Evolutionary conservation across 2,113 vertebrate genomes (phyloP), one percentile per base, ranked within the genome.

Genomic region (Sorex fumeus): DNA sequence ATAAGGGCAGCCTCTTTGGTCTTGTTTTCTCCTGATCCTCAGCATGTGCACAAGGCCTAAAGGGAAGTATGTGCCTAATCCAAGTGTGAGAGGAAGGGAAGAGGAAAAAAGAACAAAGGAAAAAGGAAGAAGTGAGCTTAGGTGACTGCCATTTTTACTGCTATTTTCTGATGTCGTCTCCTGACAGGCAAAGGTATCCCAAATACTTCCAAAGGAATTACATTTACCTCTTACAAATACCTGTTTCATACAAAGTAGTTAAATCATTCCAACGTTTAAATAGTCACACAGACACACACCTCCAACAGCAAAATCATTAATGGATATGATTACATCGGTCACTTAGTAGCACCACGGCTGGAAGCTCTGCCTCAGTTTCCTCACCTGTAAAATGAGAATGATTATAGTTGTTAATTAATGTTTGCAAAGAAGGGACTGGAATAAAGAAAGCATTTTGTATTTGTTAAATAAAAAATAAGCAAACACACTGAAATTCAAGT

Each of bases 401-500:
- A 21, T 1, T 50, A 50, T 50, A 50, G 10, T 50, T 50, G 47
- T 81, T 50, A 71, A 16, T 45, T 71, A 74, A 81, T 32, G 50
- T 75, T 66, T 75, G 9, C n/a, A 25, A 50, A 85, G 4, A 72
- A 45, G 62, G 13, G 25, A 71, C 75, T 62, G 40, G 75, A 60
- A 25, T 43, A 62, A 9, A 60, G 43, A 13, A 28, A 70, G 32
- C 15, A 34, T 60, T 28, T 34, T 40, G 21, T 34, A 40, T 25
- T 6, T 74, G 15, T 47, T 90, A 83, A 84, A 71, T 53, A 76
- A 79, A 72, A 71, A 81, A 1, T 60, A 47, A 67, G 4, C 1
- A 64, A 82, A 76, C 43, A 66, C 25, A 62, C 27, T 88, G 78
- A 71, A 88, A 78, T 90, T 74, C 43, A 86, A 86, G 83, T n/a